Base-by-base conservation (phyloP, 2,113 vertebrate species). In the Agapornis roseicollis region DNA sequence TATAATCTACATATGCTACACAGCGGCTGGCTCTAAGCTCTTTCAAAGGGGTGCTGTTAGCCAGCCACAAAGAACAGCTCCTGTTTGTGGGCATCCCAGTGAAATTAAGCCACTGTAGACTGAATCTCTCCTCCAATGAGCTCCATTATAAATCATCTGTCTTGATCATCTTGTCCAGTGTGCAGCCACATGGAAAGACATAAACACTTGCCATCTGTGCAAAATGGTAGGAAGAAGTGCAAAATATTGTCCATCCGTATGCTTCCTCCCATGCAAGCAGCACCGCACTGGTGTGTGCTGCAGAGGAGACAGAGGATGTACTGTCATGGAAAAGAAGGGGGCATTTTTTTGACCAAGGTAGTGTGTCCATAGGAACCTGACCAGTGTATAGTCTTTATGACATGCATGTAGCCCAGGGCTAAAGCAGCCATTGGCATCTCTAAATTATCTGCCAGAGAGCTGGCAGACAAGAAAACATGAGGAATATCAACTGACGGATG, bases 181-280 rank as follows among this genome's bases (percentile, higher is more conserved):
- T 92, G 91, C 91, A 94, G 91, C 49, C 85, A 7, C 6, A 2
- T 94, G 93, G 94, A 96, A 97, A 88, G 20, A 46, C 80, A 90
- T 93, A 93, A 96, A 96, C 87, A 96, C 65, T 82, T 88, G 56
- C 96, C 95, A 97, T 95, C 93, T 96, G 96, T 94, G 85, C 92
- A 90, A 96, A 93, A 93, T 85, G 25, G 33, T 81, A 96, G 56
- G 41, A 93, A 94, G 77, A 85, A 82, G 44, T 70, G 58, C 35
- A 92, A 94, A 93, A 76, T 69, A 90, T 31, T 39, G 37, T 66
- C 65, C 39, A 60, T 47, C 70, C 55, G 86, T 94, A 87, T 69
- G 78, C 37, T 87, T 94, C 46, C 71, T 91, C 77, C 89, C 39
- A 69, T 49, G 37, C 46, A 81, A 76, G 33, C 61, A 76, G 58